A percentile compares a stretch with the other conserved stretches of the same genome.
Evolutionary conservation across 2,797 vertebrate species (phyloP).

Genomic region (Siniperca undulata): DNA sequence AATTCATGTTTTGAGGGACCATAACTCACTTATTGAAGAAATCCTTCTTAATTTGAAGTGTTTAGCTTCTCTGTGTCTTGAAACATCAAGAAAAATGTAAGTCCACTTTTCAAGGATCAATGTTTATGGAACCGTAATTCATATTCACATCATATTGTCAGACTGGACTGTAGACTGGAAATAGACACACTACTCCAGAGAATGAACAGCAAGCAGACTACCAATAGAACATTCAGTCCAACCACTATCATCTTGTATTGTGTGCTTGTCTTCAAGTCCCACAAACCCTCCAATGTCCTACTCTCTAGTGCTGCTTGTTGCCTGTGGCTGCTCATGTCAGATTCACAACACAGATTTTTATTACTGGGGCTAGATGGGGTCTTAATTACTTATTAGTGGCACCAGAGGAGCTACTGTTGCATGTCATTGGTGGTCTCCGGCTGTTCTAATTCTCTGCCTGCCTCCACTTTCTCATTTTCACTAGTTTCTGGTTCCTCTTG

Average conservation of each 20-base stretch:
- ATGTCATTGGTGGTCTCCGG: neutral
- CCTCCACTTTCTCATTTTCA: neutral
- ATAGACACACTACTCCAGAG: conserved; percentile 37
- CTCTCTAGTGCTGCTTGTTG: neutral
- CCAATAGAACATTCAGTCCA: conserved; percentile 14
- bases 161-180: conserved; percentile 32
- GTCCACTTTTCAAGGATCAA: no score
- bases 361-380: neutral
- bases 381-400: conserved; percentile 15
- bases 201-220: conserved; percentile 26
- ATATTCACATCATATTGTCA: conserved; percentile 40
- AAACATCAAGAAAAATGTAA: conserved; percentile 13
- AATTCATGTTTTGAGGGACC: conserved; percentile 10
- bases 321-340: conserved; percentile 27
- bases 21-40: conserved; percentile 11
- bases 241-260: conserved; percentile 6
- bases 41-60: conserved; percentile 7
- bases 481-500: neutral
- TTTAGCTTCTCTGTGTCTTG: conserved; percentile 17
- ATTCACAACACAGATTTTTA: conserved; percentile 13
- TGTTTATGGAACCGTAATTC: conserved; percentile 53
- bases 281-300: conserved; percentile 3
- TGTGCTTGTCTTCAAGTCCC: conserved; percentile 22
- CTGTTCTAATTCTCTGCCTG: neutral
- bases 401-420: neutral